Evolutionary conservation across 2,797 vertebrate genomes (phyloP).

Genomic region (Sarcophilus harrisii): DNA sequence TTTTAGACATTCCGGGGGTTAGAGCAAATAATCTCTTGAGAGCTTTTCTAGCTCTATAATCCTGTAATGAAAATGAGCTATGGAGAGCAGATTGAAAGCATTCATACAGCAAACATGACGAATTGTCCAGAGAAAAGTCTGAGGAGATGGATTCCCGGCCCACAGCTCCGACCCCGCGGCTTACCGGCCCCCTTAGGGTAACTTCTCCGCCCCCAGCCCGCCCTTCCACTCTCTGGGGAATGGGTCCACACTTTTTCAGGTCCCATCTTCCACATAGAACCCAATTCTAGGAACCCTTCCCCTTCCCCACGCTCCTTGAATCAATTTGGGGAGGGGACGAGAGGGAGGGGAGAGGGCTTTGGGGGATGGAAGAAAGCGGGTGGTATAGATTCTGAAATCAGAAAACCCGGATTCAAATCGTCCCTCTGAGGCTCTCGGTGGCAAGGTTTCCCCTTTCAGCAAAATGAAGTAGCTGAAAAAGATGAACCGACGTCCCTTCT

Average conservation of each 20-base stretch:
- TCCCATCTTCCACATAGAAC: background rate
- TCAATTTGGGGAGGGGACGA: background rate
- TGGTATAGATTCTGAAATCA: background rate
- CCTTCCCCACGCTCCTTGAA: background rate
- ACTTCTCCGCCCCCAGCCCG: background rate
- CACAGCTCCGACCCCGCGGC: background rate
- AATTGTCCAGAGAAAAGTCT: background rate
- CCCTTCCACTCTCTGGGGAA: background rate
- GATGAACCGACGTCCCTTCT: background rate
- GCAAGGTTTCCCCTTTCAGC: background rate
- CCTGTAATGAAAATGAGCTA: constrained; percentile 4
- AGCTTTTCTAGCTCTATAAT: background rate
- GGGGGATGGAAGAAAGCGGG: background rate
- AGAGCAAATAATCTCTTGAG: background rate
- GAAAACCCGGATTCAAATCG: background rate
- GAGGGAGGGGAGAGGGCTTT: too few relatives aligned
- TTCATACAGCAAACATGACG: background rate
- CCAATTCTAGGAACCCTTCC: background rate
- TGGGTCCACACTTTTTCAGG: background rate
- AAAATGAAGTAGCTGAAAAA: background rate
- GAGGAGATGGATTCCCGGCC: background rate
- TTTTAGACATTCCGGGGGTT: background rate
- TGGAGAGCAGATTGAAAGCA: background rate
- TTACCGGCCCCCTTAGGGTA: background rate
- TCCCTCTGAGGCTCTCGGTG: background rate